These are phyloP conservation scores for Phenganax subtilis DNA, from an alignment of 92 coral and sea anemone genomes.

Conservation along the genomic window DNA sequence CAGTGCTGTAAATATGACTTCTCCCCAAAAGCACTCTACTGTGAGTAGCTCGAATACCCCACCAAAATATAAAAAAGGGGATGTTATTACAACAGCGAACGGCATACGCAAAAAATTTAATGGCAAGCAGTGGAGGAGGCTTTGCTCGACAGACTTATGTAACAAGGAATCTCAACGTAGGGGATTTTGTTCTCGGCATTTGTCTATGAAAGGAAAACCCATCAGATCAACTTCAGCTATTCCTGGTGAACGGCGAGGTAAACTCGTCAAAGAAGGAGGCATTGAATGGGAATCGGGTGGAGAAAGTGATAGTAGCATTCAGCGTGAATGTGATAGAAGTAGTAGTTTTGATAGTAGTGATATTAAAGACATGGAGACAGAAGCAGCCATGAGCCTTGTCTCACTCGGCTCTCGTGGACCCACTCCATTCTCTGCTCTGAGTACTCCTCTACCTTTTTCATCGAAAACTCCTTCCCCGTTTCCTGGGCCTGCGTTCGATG, in stretches of 20 bases:
- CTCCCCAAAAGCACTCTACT: constrained; percentile 60
- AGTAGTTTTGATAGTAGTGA: constrained; percentile 37
- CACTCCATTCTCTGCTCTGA: constrained; percentile 79
- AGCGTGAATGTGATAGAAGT: constrained; percentile 70
- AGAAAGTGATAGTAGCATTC: constrained; percentile 97
- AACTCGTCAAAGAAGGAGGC: constrained; percentile 66
- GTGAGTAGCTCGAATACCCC: constrained; percentile 82
- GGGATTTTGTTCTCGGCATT: constrained; percentile 92
- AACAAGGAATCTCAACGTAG: constrained; percentile 95
- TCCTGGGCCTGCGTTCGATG: constrained; percentile 55
- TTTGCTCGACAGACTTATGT: constrained; percentile 87
- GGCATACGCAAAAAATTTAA: constrained; percentile 95
- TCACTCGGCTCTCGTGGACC: constrained; percentile 89
- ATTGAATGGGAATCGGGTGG: constrained; percentile 98
- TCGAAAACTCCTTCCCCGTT: constrained; percentile 75
- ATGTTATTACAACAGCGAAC: constrained; percentile 86
- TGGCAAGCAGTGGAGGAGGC: constrained; percentile 95
- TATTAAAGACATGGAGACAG: constrained; percentile 79
- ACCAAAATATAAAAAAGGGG: constrained; percentile 94
- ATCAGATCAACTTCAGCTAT: constrained; percentile 62
- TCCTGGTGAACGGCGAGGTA: constrained; percentile 91
- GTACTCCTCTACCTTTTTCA: constrained; percentile 83
- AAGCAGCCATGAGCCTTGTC: constrained; percentile 88
- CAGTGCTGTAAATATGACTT: constrained; percentile 32
- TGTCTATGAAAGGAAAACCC: constrained; percentile 83